These are phyloP conservation scores for Stylophora pistillata DNA, from an alignment of 64 coral and sea anemone genomes.

Conservation along the genomic window DNA sequence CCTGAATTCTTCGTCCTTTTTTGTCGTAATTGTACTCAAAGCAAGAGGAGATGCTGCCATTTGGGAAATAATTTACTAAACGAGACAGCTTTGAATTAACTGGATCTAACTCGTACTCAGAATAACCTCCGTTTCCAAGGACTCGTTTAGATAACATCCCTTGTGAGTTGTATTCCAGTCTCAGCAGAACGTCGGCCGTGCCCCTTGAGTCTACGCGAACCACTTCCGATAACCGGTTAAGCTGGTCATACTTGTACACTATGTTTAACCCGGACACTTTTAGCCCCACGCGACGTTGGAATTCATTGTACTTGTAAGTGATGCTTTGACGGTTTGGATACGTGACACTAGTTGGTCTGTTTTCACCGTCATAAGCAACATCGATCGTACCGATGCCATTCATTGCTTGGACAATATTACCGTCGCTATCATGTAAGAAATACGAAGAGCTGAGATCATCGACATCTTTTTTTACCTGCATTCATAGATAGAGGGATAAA, in stretches of 20 bases:
- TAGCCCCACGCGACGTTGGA: slow-evolving; percentile 46
- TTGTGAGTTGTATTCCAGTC: neutral
- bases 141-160: slow-evolving; percentile 46
- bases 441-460: slow-evolving; percentile 21
- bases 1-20: slow-evolving; percentile 56
- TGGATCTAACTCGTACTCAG: slow-evolving; percentile 18
- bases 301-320: slow-evolving; percentile 55
- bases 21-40: slow-evolving; percentile 81
- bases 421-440: slow-evolving; percentile 57
- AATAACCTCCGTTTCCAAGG: slow-evolving; percentile 57
- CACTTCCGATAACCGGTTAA: neutral
- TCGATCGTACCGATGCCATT: slow-evolving; percentile 54
- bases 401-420: slow-evolving; percentile 73
- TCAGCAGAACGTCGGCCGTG: neutral
- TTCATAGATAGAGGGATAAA: too few species aligned
- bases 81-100: slow-evolving; percentile 18
- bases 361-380: slow-evolving; percentile 39
- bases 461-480: neutral
- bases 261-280: slow-evolving; percentile 48
- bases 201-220: neutral
- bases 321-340: slow-evolving; percentile 60
- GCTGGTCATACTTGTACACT: slow-evolving; percentile 53
- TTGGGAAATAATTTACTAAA: slow-evolving; percentile 29
- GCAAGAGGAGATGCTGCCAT: slow-evolving; percentile 27
- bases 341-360: neutral